Evolutionary conservation across 2,888 invertebrate genomes (phyloP).

Genomic region (Clostera curtula): DNA sequence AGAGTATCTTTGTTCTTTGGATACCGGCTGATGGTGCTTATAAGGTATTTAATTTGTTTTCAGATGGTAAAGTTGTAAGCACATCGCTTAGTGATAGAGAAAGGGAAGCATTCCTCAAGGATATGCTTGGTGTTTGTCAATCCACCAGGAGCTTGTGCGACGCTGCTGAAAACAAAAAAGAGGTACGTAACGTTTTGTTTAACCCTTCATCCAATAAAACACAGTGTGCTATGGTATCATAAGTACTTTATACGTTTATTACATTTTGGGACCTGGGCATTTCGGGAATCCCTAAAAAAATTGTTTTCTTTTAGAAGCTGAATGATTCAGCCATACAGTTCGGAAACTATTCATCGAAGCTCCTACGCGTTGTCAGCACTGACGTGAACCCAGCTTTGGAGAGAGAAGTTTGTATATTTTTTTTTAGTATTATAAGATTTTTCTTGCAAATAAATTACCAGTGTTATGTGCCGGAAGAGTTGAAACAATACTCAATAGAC

Average conservation of each 20-base stretch:
- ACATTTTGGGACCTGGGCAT: too few species aligned
- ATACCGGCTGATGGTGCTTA: neutral
- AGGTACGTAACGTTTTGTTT: constrained; percentile 20
- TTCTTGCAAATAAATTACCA: too few species aligned
- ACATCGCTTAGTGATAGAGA: constrained; percentile 22
- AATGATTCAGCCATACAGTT: constrained; percentile 40
- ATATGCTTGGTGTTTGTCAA: constrained; percentile 31
- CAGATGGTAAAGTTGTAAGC: constrained; percentile 34
- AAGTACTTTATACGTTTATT: too few species aligned
- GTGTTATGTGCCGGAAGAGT: too few species aligned
- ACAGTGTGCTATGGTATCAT: too few species aligned
- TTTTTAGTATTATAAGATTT: too few species aligned
- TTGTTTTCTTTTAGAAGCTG: constrained; percentile 29
- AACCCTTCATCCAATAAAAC: too few species aligned
- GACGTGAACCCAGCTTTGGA: constrained; percentile 40
- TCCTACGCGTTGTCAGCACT: constrained; percentile 37
- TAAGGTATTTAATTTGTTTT: neutral
- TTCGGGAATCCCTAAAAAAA: neutral
- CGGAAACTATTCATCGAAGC: constrained; percentile 35
- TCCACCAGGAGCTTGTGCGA: constrained; percentile 29
- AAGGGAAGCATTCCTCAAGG: constrained; percentile 29
- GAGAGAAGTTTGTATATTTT: constrained; percentile 30
- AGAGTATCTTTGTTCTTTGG: too few species aligned
- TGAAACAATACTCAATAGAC: too few species aligned
- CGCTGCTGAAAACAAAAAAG: constrained; percentile 29